Percentiles rank a stretch among this genome's conserved stretches.
Evolutionary conservation across 2,797 vertebrate species (phyloP).

Genomic region (Ambastaia sidthimunki): DNA sequence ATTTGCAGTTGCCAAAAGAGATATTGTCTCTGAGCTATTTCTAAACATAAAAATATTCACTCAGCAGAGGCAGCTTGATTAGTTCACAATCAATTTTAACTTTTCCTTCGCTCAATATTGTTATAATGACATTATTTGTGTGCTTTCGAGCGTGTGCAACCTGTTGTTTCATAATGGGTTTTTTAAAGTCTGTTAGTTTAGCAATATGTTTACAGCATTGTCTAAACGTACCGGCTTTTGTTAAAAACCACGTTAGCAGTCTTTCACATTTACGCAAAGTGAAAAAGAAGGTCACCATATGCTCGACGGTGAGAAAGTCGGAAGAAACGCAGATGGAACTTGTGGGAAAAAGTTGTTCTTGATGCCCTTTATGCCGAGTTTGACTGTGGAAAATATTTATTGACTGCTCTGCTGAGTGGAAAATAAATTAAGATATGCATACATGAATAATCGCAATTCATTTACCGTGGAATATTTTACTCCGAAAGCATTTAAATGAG

Average conservation of each 20-base stretch:
- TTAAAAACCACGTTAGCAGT: slow-evolving; percentile 13
- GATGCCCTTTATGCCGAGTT: slow-evolving; percentile 25
- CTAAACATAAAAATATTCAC: slow-evolving; percentile 61
- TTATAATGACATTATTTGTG: neutral
- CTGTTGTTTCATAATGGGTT: neutral
- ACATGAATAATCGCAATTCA: slow-evolving; percentile 64
- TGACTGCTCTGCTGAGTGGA: slow-evolving; percentile 55
- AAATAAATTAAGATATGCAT: slow-evolving; percentile 66
- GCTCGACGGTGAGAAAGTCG: neutral
- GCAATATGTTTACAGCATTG: neutral
- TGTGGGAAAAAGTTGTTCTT: slow-evolving; percentile 15
- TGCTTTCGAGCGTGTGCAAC: neutral
- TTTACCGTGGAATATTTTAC: slow-evolving; percentile 57
- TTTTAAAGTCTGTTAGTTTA: neutral
- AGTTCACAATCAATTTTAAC: neutral
- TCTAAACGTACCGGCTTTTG: neutral
- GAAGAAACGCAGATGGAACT: neutral
- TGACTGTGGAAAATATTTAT: slow-evolving; percentile 49
- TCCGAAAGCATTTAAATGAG: slow-evolving; percentile 66
- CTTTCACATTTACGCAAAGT: slow-evolving; percentile 12
- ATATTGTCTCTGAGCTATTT: slow-evolving; percentile 36
- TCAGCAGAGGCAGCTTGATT: slow-evolving; percentile 30
- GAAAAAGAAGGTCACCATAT: slow-evolving; percentile 34
- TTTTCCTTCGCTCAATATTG: neutral
- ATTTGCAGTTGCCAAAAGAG: slow-evolving; percentile 45